phyloP scores from a whole-genome alignment of 92 coral and sea anemone genomes.

The Porites evermanni region DNA sequence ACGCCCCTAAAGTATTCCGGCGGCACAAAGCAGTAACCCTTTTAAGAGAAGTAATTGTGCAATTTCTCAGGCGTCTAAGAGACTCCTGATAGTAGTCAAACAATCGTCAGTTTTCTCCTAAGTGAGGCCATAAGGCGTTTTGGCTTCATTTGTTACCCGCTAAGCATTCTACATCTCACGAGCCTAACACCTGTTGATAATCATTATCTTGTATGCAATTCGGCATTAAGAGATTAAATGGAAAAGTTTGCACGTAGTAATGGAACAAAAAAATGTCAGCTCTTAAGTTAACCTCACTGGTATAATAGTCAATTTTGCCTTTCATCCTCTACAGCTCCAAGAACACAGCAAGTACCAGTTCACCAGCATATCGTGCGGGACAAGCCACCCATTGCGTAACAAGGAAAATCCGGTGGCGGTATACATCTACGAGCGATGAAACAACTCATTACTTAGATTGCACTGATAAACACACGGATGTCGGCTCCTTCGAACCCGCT shows the following conservation, averaged over 20 bases:
- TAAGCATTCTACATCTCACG: neutral
- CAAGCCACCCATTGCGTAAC: neutral
- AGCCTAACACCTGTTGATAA: neutral
- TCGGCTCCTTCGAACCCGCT: slow-evolving; percentile 30
- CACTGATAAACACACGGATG: slow-evolving; percentile 4
- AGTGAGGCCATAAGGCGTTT: neutral
- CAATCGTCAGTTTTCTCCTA: neutral
- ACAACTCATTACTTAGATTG: slow-evolving; percentile 2
- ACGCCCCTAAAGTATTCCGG: too few relatives aligned
- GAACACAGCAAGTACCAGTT: neutral
- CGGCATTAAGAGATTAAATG: too few relatives aligned
- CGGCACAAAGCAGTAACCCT: too few relatives aligned
- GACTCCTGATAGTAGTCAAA: slow-evolving; percentile 12
- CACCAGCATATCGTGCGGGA: neutral
- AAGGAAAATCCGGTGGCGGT: too few relatives aligned
- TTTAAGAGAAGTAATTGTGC: neutral
- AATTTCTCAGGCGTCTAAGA: neutral
- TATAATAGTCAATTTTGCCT: neutral
- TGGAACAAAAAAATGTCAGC: neutral
- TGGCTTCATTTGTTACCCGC: slow-evolving; percentile 18
- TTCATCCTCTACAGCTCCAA: neutral
- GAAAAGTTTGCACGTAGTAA: too few relatives aligned
- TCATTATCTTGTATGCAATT: neutral
- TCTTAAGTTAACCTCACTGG: neutral
- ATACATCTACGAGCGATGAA: neutral